A percentile compares a stretch with the other conserved stretches of the same genome.
These are phyloP conservation scores for Adineta ricciae DNA, from an alignment of 2,888 invertebrate species.

Conservation along the genomic window DNA sequence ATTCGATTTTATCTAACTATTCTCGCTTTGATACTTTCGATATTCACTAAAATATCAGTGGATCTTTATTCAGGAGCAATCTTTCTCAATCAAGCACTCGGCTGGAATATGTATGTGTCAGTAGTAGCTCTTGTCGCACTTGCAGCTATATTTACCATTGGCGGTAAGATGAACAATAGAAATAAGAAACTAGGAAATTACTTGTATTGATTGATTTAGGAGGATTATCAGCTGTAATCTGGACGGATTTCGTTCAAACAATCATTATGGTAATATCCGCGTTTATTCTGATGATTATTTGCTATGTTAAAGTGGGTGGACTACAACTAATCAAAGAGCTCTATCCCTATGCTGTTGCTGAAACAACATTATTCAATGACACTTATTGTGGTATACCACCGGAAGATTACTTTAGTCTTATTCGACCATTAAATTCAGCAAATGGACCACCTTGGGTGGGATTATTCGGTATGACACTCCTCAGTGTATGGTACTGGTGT, in stretches of 20 bases:
- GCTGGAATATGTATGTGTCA: constrained; percentile 52
- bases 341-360: constrained; percentile 49
- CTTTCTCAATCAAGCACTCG: constrained; percentile 53
- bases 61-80: constrained; percentile 55
- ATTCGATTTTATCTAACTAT: constrained; percentile 54
- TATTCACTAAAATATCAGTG: constrained; percentile 56
- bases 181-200: not conserved
- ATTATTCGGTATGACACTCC: constrained; percentile 36
- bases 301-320: constrained; percentile 52
- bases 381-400: constrained; percentile 40
- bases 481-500: constrained; percentile 41
- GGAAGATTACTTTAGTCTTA: constrained; percentile 36
- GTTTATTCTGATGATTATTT: constrained; percentile 49
- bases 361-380: constrained; percentile 43
- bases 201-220: constrained; percentile 40
- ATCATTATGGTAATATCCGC: constrained; percentile 54
- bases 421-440: constrained; percentile 36
- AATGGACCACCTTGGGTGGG: constrained; percentile 24
- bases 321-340: constrained; percentile 48
- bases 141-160: constrained; percentile 55
- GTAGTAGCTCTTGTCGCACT: constrained; percentile 52
- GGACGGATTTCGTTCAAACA: constrained; percentile 44
- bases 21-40: constrained; percentile 53
- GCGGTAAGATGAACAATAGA: constrained; percentile 42
- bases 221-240: constrained; percentile 37